Evolutionary conservation across 2,888 invertebrate species (phyloP).

Genomic region (Diarsia dahlii): DNA sequence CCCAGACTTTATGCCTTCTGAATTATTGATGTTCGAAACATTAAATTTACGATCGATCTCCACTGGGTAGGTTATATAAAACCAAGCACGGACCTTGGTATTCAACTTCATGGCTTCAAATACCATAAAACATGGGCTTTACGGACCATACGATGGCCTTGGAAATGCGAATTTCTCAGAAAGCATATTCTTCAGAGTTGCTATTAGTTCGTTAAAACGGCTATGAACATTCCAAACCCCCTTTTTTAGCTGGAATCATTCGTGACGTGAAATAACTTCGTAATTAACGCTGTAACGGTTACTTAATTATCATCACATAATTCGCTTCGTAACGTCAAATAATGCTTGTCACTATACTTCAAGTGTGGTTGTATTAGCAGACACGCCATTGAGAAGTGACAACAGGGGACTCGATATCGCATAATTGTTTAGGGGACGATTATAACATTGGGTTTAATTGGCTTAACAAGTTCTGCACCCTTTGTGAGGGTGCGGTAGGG

Average conservation of each 20-base stretch:
- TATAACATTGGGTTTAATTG: constrained; percentile 85
- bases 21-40: constrained; percentile 57
- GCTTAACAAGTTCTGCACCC: constrained; percentile 85
- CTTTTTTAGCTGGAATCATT: constrained; percentile 31
- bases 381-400: constrained; percentile 81
- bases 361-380: constrained; percentile 75
- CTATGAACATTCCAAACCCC: constrained; percentile 39
- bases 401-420: constrained; percentile 81
- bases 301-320: constrained; percentile 61
- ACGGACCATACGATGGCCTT: constrained; percentile 49
- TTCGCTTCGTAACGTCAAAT: constrained; percentile 64
- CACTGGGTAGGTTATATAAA: not conserved
- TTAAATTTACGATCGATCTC: constrained; percentile 48
- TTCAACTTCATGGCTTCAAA: constrained; percentile 58
- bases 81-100: constrained; percentile 52
- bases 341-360: constrained; percentile 68
- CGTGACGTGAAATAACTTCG: constrained; percentile 38
- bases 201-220: constrained; percentile 43
- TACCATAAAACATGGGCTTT: constrained; percentile 56
- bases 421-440: constrained; percentile 86
- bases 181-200: constrained; percentile 30
- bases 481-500: constrained; percentile 76
- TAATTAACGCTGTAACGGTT: constrained; percentile 52
- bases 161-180: constrained; percentile 40
- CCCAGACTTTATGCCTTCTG: constrained; percentile 34